phyloP scores from a whole-genome alignment of 2,888 invertebrate genomes.

The Ophion costatus region DNA sequence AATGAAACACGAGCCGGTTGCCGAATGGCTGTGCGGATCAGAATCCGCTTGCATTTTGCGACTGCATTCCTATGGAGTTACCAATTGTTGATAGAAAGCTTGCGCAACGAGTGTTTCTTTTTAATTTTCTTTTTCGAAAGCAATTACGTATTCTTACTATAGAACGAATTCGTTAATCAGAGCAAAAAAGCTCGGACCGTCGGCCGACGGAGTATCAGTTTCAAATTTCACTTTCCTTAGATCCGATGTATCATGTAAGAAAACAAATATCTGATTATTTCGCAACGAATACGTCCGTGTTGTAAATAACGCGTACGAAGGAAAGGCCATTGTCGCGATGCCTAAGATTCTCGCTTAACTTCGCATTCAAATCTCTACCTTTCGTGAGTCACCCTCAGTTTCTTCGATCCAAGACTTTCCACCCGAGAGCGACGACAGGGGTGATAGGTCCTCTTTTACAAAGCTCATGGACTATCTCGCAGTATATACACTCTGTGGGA shows the following conservation, averaged over 20 bases:
- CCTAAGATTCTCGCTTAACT: constrained; percentile 82
- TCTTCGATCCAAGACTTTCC: constrained; percentile 44
- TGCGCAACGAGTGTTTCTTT: neutral
- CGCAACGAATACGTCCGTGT: neutral
- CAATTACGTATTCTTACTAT: neutral
- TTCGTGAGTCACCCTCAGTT: constrained; percentile 43
- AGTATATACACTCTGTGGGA: neutral
- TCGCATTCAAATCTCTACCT: constrained; percentile 83
- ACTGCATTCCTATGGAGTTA: neutral
- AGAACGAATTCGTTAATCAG: neutral
- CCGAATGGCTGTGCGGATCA: neutral
- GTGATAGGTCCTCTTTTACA: neutral
- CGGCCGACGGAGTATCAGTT: constrained; percentile 88
- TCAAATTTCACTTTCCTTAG: neutral
- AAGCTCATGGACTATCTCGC: neutral
- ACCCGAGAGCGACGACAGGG: neutral
- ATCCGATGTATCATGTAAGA: neutral
- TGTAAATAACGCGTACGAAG: constrained; percentile 15
- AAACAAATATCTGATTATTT: neutral
- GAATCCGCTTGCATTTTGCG: neutral
- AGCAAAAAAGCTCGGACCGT: constrained; percentile 23
- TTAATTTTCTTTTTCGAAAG: neutral
- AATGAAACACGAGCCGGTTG: constrained; percentile 30
- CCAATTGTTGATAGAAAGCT: neutral
- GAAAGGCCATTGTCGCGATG: constrained; percentile 69